Evolutionary conservation across 1,140 invertebrate species (phyloP), one percentile per base, ranked within the genome.

Genomic region (Leptopilina clavipes): DNA sequence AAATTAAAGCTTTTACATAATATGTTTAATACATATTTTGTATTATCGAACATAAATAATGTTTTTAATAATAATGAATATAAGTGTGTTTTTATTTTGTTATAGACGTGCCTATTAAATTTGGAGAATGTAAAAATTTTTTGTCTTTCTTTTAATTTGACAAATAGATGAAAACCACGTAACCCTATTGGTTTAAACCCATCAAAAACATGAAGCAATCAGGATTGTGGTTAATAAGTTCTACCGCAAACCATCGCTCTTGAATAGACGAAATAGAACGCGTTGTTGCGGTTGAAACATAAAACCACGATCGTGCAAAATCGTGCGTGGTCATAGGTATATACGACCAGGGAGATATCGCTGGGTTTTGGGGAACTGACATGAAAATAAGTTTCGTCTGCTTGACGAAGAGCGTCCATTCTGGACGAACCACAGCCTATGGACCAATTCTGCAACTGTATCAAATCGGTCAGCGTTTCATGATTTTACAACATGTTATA

Each of bases 181-280:
- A 75, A 59, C 37, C 65, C 17, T 59, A 48, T 52, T 72, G 65
- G 81, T 44, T 78, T 77, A 84, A 80, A 81, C 79, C 79, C 78
- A 79, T 86, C 79, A 76, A 74, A 86, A 87, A 86, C 84, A 86
- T 84, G 80, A 79, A 76, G 76, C 85, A 86, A 87, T 86, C 85
- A 85, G 77, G 84, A 84, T 45, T 80, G 82, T 80, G 82, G 85
- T 86, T 87, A 86, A 87, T 87, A 86, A 87, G 83, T 86, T 80
- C 76, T 37, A 31, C 59, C 59, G 52, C 76, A 71, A 83, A 80
- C 77, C 82, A 81, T 43, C 83, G 72, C 74, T 79, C n/a, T 52
- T 75, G 73, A 79, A 85, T 81, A 78, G 77, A 78, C 84, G 82
- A 85, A 84, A 86, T 78, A 80, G 76, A 78, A 80, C 79, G 80